Base-by-base conservation (phyloP, 2,888 invertebrate genomes). In the Poecilus cupreus region DNA sequence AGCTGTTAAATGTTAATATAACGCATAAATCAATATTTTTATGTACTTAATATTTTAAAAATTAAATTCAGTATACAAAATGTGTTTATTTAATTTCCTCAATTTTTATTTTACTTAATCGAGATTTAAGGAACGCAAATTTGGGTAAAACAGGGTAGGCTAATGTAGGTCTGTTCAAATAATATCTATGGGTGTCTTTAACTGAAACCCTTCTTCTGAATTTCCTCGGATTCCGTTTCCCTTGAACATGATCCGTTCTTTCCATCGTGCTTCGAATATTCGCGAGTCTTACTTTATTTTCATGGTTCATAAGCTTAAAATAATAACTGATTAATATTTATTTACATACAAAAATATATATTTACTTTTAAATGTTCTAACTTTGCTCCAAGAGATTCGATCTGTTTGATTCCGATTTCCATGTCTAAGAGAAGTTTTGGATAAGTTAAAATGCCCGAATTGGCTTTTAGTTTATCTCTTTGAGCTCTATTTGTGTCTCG, bases 361-460 rank as follows among this genome's bases (percentile, higher is more conserved):
- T 2, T 32, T 64, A 68, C 64, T 68, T 37, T 68, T 18, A 68
- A 68, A 3, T 68, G 18, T 8, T 68, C 1, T 8, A 68, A 32
- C 16, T 13, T 3, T 13, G 13, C 11, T 13, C 10, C 5, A 2
- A 68, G 13, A 16, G 5, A 6, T 37, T 68, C 37, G 6, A 37
- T 37, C 13, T 13, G 11, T 32, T 68, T 68, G 3, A 68, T 37
- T 3, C 37, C 18, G 6, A 8, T 20, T 68, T 68, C 37, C 64
- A 68, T 68, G 84, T 92, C 91, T 70, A 88, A 84, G 18, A 91
- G 84, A 64, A 92, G 85, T 10, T 88, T 87, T 77, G 89, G 88
- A 84, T 91, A 90, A 0, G 90, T 90, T n/a, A 92, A 86, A 26
- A 92, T 86, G 11, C 91, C 92, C 82, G 90, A 89, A 76, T 89